These are phyloP conservation scores for Dermatemys mawii DNA, from an alignment of 2,113 vertebrate species.

Conservation along the genomic window DNA sequence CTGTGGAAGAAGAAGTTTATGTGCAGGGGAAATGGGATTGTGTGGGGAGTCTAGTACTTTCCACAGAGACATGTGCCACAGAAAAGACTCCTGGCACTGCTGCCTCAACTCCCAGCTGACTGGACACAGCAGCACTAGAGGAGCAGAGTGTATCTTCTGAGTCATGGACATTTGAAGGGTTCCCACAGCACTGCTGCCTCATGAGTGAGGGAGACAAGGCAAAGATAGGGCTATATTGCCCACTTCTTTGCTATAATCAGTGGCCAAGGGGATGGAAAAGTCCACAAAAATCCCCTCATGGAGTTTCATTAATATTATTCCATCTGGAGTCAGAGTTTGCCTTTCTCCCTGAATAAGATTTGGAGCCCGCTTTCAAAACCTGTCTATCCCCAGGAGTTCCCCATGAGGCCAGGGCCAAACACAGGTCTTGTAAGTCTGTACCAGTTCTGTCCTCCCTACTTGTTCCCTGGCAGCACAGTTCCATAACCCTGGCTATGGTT, in stretches of 20 bases:
- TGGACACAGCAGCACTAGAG: neutral
- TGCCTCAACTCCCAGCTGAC: neutral
- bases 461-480: neutral
- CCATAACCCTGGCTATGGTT: fast-evolving
- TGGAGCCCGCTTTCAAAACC: neutral
- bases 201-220: neutral
- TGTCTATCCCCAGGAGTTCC: neutral
- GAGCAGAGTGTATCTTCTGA: neutral
- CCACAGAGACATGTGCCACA: neutral
- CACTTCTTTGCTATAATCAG: neutral
- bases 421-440: neutral
- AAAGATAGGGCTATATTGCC: neutral
- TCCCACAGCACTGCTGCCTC: neutral
- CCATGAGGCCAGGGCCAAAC: neutral
- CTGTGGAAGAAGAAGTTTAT: neutral
- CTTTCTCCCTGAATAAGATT: neutral
- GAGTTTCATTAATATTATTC: neutral
- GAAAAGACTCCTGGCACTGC: neutral
- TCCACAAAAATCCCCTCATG: neutral
- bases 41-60: neutral
- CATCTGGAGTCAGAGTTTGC: neutral
- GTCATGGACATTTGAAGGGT: neutral
- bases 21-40: neutral
- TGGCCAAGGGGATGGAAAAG: neutral
- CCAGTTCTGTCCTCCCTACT: neutral